Base-by-base conservation (phyloP, 2,888 invertebrate genomes). In the Catotricha subobsoleta region DNA sequence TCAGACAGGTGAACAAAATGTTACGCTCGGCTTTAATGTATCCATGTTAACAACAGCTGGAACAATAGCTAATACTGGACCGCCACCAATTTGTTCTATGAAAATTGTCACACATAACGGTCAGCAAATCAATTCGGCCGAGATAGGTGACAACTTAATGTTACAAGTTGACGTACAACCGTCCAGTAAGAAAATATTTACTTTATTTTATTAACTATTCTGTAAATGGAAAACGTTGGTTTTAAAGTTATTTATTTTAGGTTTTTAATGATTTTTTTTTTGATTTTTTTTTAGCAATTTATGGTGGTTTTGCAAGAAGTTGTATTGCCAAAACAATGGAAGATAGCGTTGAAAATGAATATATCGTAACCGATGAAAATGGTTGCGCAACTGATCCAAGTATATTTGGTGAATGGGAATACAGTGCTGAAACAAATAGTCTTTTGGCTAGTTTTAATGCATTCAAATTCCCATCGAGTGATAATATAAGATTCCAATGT, bases 41-140 rank as follows among this genome's bases (percentile, higher is more conserved):
- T 90, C 90, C 9, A 91, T 91, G 90, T 62, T 91, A 48, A 91
- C 91, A 0, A 91, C 91, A 0, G 90, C 90, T 1, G 91, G 91
- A 41, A 92, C 91, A 0, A 91, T 92, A 46, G 90, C 90, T 31
- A 91, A 92, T 56, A 91, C 90, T 1, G 91, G 91, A 39, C 91
- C 91, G 21, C 90, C 91, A 37, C 91, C 91, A 9, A 82, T 82
- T 10, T 91, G 91, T 58, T 70, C 81, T 43, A 91, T 92, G 91
- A 76, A 80, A 53, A 91, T 92, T 48, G 82, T 88, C 18, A 83
- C 87, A 20, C 72, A 77, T 38, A 77, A 78, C 29, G 91, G 91
- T 8, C 79, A 81, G 53, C 84, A 87, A 62, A 87, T 92, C 44
- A 83, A 76, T 58, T 82, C 86, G 1, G 91, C 91, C 2, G 88